phyloP scores from a whole-genome alignment of 2,888 invertebrate genomes.

The Thymelicus lineola region DNA sequence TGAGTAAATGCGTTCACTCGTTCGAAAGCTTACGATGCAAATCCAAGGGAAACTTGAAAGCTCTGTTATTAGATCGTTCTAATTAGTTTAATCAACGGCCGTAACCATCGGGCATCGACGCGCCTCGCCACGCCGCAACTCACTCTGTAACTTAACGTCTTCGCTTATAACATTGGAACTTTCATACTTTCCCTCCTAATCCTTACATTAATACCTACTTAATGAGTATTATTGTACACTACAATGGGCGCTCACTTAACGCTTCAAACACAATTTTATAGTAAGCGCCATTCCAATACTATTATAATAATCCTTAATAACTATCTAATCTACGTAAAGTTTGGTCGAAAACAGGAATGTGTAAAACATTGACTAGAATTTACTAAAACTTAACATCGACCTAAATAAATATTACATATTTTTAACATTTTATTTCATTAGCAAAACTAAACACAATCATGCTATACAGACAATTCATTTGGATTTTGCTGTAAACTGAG shows the following conservation, averaged over 20 bases:
- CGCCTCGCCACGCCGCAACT: slow-evolving; percentile 52
- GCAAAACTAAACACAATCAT: slow-evolving; percentile 54
- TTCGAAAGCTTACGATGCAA: slow-evolving; percentile 40
- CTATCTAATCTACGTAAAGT: slow-evolving; percentile 67
- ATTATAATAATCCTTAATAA: slow-evolving; percentile 44
- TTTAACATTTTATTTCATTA: slow-evolving; percentile 69
- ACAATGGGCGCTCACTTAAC: slow-evolving; percentile 12
- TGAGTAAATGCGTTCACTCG: slow-evolving; percentile 22
- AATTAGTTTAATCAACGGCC: slow-evolving; percentile 75
- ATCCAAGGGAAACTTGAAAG: slow-evolving; percentile 61
- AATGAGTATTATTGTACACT: slow-evolving; percentile 28
- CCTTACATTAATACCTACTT: slow-evolving; percentile 19
- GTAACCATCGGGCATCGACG: slow-evolving; percentile 66
- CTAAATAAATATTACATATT: slow-evolving; percentile 79
- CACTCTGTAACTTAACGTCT: slow-evolving; percentile 36
- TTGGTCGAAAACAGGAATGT: slow-evolving; percentile 85
- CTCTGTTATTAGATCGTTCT: slow-evolving; percentile 65
- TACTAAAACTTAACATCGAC: slow-evolving; percentile 83
- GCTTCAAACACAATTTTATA: slow-evolving; percentile 11
- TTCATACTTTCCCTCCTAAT: slow-evolving; percentile 32
- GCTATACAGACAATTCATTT: slow-evolving; percentile 52
- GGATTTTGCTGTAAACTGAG: slow-evolving; percentile 71
- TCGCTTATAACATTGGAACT: slow-evolving; percentile 41
- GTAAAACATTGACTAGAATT: slow-evolving; percentile 85
- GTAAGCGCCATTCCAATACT: slow-evolving; percentile 5